Percentiles rank a stretch among this genome's conserved stretches.
phyloP scores from a whole-genome alignment of 2,888 invertebrate genomes.

The Luperina testacea region DNA sequence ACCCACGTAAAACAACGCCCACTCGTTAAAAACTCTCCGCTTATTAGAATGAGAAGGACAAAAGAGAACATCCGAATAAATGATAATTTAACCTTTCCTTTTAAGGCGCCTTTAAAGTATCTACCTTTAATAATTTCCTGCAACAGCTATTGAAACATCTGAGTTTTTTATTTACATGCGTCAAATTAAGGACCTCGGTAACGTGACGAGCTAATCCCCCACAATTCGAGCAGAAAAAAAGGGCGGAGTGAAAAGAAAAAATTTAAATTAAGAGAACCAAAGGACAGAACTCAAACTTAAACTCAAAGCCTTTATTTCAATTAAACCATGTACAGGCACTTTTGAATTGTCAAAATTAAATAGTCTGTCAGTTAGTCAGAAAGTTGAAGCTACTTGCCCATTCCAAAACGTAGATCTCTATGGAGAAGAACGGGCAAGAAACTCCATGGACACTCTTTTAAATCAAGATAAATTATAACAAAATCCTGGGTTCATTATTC shows the following conservation, averaged over 20 bases:
- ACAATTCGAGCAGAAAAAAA: not conserved
- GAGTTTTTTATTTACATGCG: not conserved
- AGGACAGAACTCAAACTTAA: not conserved
- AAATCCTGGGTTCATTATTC: too few species aligned
- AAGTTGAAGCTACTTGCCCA: too few species aligned
- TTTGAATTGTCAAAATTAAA: too few species aligned
- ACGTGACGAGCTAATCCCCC: not conserved
- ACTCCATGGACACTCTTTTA: too few species aligned
- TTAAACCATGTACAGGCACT: too few species aligned
- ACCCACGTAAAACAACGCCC: not conserved
- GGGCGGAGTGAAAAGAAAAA: not conserved
- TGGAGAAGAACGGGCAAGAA: too few species aligned
- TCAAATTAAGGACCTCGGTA: not conserved
- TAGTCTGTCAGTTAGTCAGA: too few species aligned
- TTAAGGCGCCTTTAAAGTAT: too few species aligned
- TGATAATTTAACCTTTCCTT: not conserved
- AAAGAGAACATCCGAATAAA: not conserved
- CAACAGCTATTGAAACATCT: not conserved
- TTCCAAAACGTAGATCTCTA: too few species aligned
- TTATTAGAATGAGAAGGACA: not conserved
- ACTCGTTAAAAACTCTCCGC: conserved; percentile 17
- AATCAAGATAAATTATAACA: too few species aligned
- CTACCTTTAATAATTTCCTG: not conserved
- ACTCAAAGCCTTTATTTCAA: too few species aligned
- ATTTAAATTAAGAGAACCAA: not conserved